Evolutionary conservation across 2,113 vertebrate genomes (phyloP).

Genomic region (Poecile atricapillus): DNA sequence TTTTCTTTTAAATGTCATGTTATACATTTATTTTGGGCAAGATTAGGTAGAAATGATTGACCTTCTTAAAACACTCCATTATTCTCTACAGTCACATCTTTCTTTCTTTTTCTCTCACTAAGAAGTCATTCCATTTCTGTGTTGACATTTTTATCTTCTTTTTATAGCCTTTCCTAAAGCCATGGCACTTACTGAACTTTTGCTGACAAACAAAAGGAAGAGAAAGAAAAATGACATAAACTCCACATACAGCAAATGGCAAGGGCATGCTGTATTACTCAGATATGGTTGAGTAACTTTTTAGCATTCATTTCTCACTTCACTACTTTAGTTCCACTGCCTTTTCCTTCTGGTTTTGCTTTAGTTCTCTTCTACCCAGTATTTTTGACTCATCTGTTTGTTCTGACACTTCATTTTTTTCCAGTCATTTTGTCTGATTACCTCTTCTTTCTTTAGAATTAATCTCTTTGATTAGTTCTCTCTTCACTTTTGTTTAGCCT

Average conservation of each 20-base stretch:
- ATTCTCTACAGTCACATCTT: neutral
- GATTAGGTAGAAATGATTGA: neutral
- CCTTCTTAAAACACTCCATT: neutral
- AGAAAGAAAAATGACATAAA: neutral
- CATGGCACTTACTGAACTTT: neutral
- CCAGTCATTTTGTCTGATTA: neutral
- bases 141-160: conserved; percentile 21
- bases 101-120: neutral
- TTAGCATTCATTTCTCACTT: neutral
- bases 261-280: neutral
- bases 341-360: neutral
- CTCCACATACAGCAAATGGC: neutral
- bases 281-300: neutral
- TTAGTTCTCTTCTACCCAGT: neutral
- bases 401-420: neutral
- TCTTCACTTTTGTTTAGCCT: neutral
- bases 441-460: neutral
- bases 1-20: neutral
- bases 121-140: neutral
- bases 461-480: neutral
- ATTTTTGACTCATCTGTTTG: neutral
- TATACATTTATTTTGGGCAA: neutral
- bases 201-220: conserved; percentile 11
- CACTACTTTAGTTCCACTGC: neutral
- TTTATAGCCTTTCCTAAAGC: neutral